Percentiles rank a stretch among this genome's conserved stretches.
Evolutionary conservation across 2,797 vertebrate species (phyloP).

Genomic region (Emys orbicularis): DNA sequence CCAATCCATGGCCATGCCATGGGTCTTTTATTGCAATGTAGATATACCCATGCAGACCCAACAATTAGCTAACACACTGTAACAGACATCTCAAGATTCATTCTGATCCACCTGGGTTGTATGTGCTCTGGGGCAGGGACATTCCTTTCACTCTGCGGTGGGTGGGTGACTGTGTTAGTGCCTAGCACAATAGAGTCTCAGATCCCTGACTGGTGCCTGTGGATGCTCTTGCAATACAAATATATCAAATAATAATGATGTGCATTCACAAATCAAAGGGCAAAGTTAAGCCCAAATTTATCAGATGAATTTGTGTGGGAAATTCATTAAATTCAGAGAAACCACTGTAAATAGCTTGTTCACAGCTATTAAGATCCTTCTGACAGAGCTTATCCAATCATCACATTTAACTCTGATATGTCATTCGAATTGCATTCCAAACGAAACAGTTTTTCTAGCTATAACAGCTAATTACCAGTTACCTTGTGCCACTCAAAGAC

Average conservation of each 20-base stretch:
- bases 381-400: neutral
- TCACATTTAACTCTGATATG: rapidly evolving
- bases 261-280: neutral
- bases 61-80: neutral
- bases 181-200: neutral
- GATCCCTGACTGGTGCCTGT: neutral
- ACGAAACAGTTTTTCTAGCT: neutral
- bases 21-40: neutral
- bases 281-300: neutral
- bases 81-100: neutral
- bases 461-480: neutral
- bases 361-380: neutral
- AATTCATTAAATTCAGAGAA: neutral
- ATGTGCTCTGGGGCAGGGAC: neutral
- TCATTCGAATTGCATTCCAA: neutral
- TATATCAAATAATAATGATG: neutral
- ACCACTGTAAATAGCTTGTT: neutral
- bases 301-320: neutral
- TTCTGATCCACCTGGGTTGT: rapidly evolving
- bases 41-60: neutral
- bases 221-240: neutral
- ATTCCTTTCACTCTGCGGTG: no score
- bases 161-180: neutral
- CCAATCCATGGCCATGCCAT: neutral
- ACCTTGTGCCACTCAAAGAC: neutral